Base-by-base conservation (phyloP, 2,888 invertebrate species). In the Apeira syringaria region DNA sequence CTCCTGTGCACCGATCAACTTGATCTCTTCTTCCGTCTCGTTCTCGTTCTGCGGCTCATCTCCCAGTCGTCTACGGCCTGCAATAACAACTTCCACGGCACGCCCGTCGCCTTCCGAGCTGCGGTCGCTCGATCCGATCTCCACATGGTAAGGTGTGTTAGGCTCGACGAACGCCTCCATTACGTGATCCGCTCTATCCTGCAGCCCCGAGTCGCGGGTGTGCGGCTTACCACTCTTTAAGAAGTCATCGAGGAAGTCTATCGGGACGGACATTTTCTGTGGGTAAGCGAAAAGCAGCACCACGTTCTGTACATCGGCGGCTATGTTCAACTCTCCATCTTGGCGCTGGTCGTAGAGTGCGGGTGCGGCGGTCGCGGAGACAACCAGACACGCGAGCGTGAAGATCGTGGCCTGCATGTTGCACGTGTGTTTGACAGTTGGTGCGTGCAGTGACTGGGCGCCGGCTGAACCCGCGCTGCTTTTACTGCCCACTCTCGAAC, bases 261-360 rank as follows among this genome's bases (percentile, higher is more conserved):
- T 31, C 1, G 76, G 49, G 5, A 59, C 33, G 0, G 63, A 50
- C 45, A 74, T 32, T 46, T 80, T 82, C 29, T 74, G 65, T 2
- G 92, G 91, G 11, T 93, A 80, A 0, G 93, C 92, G n/a, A 95
- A 73, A 13, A 96, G 74, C 34, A 96, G 79, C 51, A 95, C 85
- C 51, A 96, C 92, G 65, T 96, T 95, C 53, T 95, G 93, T 5
- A 96, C 79, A 69, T 95, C 94, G 0, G 94, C 94, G 34, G 93
- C 91, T 6, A 95, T 91, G 74, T 96, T 95, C 50, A 91, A 71
- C 1, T 93, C 92, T n/a, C 96, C 96, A 41, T 95, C 94, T 73
- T 96, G 96, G 0, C 94, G 91, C 67, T 95, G 94, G 72, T 96
- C 93, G 82, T 92, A 93, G 24, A 64, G 71, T 29, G 70, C 24